These are phyloP conservation scores for Ceuthmochares aereus DNA, from an alignment of 2,113 vertebrate genomes.

Conservation along the genomic window DNA sequence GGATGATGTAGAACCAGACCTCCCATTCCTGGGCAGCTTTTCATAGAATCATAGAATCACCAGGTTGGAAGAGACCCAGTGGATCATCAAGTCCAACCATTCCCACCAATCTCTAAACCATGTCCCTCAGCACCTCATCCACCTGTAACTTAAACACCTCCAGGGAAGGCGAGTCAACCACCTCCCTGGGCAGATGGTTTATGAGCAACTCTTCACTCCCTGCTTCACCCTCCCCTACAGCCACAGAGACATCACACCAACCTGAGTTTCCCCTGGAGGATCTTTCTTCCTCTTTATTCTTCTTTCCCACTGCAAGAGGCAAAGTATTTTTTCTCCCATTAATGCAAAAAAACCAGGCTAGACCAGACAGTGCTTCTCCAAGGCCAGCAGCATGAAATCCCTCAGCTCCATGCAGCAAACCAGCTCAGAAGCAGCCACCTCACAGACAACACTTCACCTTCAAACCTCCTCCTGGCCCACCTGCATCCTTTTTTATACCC, in stretches of 20 bases:
- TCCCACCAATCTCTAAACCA: no score
- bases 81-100: no score
- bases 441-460: background rate
- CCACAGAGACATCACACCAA: background rate
- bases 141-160: no score
- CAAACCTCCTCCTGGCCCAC: background rate
- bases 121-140: no score
- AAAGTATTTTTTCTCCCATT: background rate
- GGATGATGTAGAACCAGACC: background rate
- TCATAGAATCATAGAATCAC: no score
- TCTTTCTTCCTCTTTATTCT: background rate
- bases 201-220: background rate
- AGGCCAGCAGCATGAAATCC: background rate
- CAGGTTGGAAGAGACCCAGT: no score
- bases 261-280: background rate
- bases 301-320: background rate
- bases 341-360: rapidly evolving
- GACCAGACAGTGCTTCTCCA: background rate
- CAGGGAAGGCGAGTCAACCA: no score
- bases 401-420: background rate
- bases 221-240: background rate
- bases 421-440: background rate
- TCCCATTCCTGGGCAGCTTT: background rate
- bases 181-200: no score
- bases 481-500: background rate